Evolutionary conservation across 2,113 vertebrate genomes (phyloP).

Genomic region (Saccopteryx leptura): DNA sequence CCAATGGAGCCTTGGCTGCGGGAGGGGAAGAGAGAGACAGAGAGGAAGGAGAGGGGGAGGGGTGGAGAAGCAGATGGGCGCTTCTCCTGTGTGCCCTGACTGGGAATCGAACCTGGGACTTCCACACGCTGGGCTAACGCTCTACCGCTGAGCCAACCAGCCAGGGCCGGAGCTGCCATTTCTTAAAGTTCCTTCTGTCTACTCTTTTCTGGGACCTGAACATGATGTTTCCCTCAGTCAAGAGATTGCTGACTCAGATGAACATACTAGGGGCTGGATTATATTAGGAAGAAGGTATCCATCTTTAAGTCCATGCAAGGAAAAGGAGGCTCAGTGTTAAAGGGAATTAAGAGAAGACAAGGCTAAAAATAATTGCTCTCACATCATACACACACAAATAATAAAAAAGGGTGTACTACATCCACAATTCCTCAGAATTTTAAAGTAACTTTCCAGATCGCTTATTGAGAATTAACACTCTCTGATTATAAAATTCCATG

Average conservation of each 20-base stretch:
- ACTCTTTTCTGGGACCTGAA: neutral
- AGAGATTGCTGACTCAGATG: neutral
- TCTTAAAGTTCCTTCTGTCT: neutral
- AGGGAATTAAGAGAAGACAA: conserved; percentile 10
- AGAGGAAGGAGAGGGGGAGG: too few species aligned
- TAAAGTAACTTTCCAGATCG: neutral
- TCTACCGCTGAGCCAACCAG: too few species aligned
- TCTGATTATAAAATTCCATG: neutral
- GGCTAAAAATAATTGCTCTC: neutral
- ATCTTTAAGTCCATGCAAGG: neutral
- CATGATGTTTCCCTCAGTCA: too few species aligned
- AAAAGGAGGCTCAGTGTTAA: neutral
- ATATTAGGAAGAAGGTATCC: neutral
- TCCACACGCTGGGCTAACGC: too few species aligned
- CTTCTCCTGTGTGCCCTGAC: too few species aligned
- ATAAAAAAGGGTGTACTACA: neutral
- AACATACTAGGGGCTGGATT: neutral
- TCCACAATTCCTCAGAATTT: conserved; percentile 7
- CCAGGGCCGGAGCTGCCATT: too few species aligned
- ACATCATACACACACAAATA: neutral
- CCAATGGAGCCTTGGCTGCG: too few species aligned
- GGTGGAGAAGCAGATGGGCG: too few species aligned
- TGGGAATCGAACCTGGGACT: too few species aligned
- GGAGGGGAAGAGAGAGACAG: too few species aligned
- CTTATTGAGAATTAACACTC: neutral